Evolutionary conservation across 2,888 invertebrate genomes (phyloP), one percentile per base, ranked within the genome.

Genomic region (Eubasilissa splendida): DNA sequence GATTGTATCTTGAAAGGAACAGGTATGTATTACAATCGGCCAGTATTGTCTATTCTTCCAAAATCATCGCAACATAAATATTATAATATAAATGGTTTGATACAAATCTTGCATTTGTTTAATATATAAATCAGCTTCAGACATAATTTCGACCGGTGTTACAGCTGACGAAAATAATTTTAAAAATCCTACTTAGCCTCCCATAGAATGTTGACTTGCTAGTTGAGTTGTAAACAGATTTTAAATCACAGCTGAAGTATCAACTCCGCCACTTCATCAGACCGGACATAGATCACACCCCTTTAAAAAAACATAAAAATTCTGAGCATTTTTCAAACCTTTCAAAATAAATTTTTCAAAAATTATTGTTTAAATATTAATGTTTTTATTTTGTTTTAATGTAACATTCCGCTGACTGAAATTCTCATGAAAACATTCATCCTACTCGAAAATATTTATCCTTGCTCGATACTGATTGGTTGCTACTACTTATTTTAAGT

Each of bases 1-100:
- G 99, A 99, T 91, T 97, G 98, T 89, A 99, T 99, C 87, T 95
- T 98, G 88, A 97, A 97, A 90, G 97, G 96, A 89, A 94, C 92
- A 75, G 91, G 91, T 91, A 86, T 89, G 89, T 8, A 42, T 52
- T 12, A 50, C 33, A 14, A 5, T 42, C 42, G 68, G 42, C 14
- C 42, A 50, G 12, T 58, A n/a, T 58, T 58, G 4, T 11, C 58
- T 11, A 5, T 58, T 58, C 58, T n/a, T 58, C n/a, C 42, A 10
- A n/a, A 1, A 58, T n/a, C 58, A 58, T 58, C 58, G 11, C 58
- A 11, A 58, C 9, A 58, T 8, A 58, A 58, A 11, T 11, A 11
- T 56, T 12, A 11, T 9, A 54, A 54, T 54, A 11, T n/a, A 11
- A n/a, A 8, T 58, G 4, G 11, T 58, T 58, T 58, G 58, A 58